These are phyloP conservation scores for Zophobas atratus DNA, from an alignment of 1,140 invertebrate genomes.

Conservation along the genomic window DNA sequence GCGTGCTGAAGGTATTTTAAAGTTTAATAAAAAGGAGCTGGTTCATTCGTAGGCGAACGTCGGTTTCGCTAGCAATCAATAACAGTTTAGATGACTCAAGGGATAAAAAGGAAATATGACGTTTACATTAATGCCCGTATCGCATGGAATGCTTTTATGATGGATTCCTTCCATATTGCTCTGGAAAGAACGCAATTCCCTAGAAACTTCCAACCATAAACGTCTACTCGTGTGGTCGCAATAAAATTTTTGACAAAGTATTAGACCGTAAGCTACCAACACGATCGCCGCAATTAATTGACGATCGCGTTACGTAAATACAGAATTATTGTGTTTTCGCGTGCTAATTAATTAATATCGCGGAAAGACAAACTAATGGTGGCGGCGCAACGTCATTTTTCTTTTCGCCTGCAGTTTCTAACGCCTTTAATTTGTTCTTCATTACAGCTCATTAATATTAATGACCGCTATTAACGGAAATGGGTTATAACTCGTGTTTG, in stretches of 20 bases:
- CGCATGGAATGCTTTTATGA: constrained; percentile 60
- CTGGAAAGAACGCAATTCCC: constrained; percentile 57
- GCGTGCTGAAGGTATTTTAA: constrained; percentile 45
- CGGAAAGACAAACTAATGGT: constrained; percentile 8
- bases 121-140: constrained; percentile 59
- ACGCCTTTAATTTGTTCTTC: constrained; percentile 47
- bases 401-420: constrained; percentile 15
- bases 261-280: constrained; percentile 32
- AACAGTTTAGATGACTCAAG: constrained; percentile 55
- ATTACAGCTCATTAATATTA: constrained; percentile 48
- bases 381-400: constrained; percentile 9
- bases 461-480: constrained; percentile 48
- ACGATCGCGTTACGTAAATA: constrained; percentile 12
- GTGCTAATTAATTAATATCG: constrained; percentile 34
- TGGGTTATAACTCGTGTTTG: constrained; percentile 44
- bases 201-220: constrained; percentile 55
- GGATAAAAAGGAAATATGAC: constrained; percentile 60
- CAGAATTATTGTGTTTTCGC: constrained; percentile 12
- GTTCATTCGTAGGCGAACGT: constrained; percentile 43
- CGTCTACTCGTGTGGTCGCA: constrained; percentile 49
- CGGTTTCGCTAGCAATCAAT: constrained; percentile 54
- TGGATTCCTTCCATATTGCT: constrained; percentile 57
- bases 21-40: constrained; percentile 44
- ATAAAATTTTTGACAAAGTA: constrained; percentile 58
- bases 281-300: constrained; percentile 13